Conservation (phyloP, 2,113 vertebrate species). For the Brachyistius frenatus region DNA sequence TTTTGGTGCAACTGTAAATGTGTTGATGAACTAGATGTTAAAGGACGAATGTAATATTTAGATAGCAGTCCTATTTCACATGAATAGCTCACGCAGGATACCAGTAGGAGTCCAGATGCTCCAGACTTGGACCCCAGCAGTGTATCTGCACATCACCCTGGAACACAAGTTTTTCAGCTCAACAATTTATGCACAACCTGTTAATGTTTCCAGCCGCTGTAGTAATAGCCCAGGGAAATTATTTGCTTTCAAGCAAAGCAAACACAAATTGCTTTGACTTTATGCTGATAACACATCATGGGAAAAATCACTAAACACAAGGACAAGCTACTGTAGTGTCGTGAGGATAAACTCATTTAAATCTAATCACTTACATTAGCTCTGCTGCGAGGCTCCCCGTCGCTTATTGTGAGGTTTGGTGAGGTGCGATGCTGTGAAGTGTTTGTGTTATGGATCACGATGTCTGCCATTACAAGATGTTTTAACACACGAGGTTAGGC, state of each 20-base stretch:
- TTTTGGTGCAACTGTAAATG: no score
- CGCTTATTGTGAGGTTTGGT: slow-evolving; percentile 10
- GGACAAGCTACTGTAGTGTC: slow-evolving; percentile 49
- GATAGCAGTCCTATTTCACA: no score
- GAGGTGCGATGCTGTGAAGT: not conserved
- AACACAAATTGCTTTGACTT: slow-evolving; percentile 71
- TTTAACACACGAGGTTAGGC: not conserved
- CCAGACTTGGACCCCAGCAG: not conserved
- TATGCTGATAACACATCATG: slow-evolving; percentile 61
- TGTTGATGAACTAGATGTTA: no score
- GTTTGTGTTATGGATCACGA: slow-evolving; percentile 9
- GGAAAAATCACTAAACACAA: slow-evolving; percentile 56
- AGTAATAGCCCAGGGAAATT: slow-evolving; percentile 66
- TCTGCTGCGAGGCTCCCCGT: slow-evolving; percentile 20
- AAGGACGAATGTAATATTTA: no score
- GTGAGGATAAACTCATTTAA: slow-evolving; percentile 69
- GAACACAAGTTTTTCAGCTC: not conserved
- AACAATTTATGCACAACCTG: slow-evolving; percentile 34
- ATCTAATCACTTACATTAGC: slow-evolving; percentile 65
- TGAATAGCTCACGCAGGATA: no score
- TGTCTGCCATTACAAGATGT: not conserved
- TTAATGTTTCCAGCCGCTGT: slow-evolving; percentile 43
- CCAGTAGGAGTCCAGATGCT: no score
- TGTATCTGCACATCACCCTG: not conserved
- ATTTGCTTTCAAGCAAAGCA: slow-evolving; percentile 67